phyloP scores from a whole-genome alignment of 1,140 invertebrate genomes.

The Cyclargus thomasi region DNA sequence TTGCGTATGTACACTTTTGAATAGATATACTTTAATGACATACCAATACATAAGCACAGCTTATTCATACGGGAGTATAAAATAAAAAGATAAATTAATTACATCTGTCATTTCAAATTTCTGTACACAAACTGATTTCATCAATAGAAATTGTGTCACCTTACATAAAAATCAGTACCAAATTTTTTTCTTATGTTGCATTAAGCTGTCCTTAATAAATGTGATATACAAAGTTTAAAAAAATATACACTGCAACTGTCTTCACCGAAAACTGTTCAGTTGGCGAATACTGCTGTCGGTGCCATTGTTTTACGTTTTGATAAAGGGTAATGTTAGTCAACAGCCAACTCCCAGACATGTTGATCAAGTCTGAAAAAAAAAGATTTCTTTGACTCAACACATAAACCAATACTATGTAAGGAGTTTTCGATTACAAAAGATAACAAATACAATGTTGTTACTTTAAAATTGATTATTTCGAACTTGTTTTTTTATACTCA shows the following conservation, averaged over 20 bases:
- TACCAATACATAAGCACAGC: constrained; percentile 11
- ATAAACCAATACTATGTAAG: too few species aligned
- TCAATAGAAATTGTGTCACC: constrained; percentile 45
- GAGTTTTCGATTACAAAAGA: too few species aligned
- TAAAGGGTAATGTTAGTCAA: neutral
- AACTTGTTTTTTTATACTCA: too few species aligned
- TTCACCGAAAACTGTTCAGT: constrained; percentile 30
- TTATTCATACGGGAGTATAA: constrained; percentile 4
- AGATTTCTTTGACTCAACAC: too few species aligned
- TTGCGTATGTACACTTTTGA: constrained; percentile 7
- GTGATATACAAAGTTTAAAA: constrained; percentile 68
- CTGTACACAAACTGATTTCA: constrained; percentile 42
- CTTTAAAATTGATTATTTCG: too few species aligned
- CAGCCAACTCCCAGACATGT: neutral
- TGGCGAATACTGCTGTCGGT: constrained; percentile 18
- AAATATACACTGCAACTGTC: constrained; percentile 67
- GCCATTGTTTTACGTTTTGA: neutral
- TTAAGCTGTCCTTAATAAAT: constrained; percentile 45
- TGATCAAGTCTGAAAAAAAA: neutral
- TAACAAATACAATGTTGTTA: too few species aligned
- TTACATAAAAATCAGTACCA: constrained; percentile 46
- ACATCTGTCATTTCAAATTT: constrained; percentile 1
- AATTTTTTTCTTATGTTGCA: constrained; percentile 45
- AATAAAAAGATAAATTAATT: constrained; percentile 10
- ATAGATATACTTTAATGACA: neutral